Evolutionary conservation across 1,140 invertebrate genomes (phyloP).

Genomic region (Helicoverpa armigera): DNA sequence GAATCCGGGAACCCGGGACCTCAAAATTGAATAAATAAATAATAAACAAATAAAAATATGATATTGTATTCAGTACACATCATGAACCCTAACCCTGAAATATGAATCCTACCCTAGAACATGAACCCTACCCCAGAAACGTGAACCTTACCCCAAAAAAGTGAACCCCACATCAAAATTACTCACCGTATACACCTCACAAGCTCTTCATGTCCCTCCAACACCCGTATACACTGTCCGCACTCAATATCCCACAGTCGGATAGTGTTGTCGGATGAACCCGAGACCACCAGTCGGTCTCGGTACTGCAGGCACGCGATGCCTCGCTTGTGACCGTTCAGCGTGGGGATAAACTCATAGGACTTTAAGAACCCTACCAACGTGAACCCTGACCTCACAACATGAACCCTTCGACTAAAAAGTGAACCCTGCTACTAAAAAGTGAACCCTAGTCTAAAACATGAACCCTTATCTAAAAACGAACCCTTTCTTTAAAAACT

Average conservation of each 20-base stretch:
- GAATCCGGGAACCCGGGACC: no score
- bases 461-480: no score
- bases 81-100: neutral
- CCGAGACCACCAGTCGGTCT: slow-evolving; percentile 98
- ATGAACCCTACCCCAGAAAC: neutral
- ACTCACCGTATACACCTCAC: slow-evolving; percentile 95
- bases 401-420: no score
- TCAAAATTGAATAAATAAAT: no score
- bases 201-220: slow-evolving; percentile 99
- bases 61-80: no score
- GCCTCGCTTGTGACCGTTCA: slow-evolving; percentile 99
- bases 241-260: slow-evolving; percentile 99
- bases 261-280: slow-evolving; percentile 99
- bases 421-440: no score
- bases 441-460: no score
- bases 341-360: slow-evolving; percentile 99
- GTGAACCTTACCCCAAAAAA: neutral
- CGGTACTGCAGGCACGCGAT: slow-evolving; percentile 99
- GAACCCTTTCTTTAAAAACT: no score
- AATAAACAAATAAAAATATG: no score
- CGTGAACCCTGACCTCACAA: no score
- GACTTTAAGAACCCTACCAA: slow-evolving; percentile 79
- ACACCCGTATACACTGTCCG: slow-evolving; percentile 97
- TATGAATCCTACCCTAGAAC: no score
- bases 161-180: no score